Evolutionary conservation across 2,797 vertebrate genomes (phyloP).

Genomic region (Astyanax mexicanus): DNA sequence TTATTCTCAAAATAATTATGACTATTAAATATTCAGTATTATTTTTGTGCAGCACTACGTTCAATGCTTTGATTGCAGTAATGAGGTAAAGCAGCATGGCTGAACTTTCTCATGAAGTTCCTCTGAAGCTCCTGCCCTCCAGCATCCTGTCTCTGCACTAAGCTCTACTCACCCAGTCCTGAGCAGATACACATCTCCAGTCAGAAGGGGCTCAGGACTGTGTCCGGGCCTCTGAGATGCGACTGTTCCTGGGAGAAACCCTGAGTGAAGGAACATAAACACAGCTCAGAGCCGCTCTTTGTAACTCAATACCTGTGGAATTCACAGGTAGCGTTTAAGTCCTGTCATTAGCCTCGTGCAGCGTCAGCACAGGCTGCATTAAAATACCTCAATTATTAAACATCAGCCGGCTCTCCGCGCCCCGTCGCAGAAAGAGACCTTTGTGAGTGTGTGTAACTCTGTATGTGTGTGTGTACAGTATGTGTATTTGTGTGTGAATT

Average conservation of each 20-base stretch:
- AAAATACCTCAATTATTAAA: conserved; percentile 64
- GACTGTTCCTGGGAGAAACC: conserved; percentile 46
- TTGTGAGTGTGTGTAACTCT: conserved; percentile 44
- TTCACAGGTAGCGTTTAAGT: conserved; percentile 58
- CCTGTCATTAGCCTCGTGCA: conserved; percentile 55
- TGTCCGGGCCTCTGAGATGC: conserved; percentile 28
- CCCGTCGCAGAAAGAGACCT: conserved; percentile 59
- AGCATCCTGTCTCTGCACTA: conserved; percentile 10
- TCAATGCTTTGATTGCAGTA: too few species aligned
- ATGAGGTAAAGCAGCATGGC: background rate
- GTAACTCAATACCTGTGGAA: conserved; percentile 67
- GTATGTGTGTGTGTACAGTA: conserved; percentile 32
- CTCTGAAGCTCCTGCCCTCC: background rate
- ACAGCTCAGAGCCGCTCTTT: conserved; percentile 46
- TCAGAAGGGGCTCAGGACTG: conserved; percentile 24
- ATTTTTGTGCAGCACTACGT: too few species aligned
- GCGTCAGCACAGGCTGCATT: conserved; percentile 57
- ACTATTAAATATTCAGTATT: too few species aligned
- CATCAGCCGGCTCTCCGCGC: conserved; percentile 47
- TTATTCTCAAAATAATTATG: too few species aligned
- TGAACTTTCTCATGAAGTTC: background rate
- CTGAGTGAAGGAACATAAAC: conserved; percentile 48
- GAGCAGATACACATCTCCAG: conserved; percentile 36
- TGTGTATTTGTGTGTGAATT: conserved; percentile 1
- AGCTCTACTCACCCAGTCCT: conserved; percentile 32